These are phyloP conservation scores for Oncorhynchus nerka DNA, from an alignment of 2,113 vertebrate species.

Conservation along the genomic window DNA sequence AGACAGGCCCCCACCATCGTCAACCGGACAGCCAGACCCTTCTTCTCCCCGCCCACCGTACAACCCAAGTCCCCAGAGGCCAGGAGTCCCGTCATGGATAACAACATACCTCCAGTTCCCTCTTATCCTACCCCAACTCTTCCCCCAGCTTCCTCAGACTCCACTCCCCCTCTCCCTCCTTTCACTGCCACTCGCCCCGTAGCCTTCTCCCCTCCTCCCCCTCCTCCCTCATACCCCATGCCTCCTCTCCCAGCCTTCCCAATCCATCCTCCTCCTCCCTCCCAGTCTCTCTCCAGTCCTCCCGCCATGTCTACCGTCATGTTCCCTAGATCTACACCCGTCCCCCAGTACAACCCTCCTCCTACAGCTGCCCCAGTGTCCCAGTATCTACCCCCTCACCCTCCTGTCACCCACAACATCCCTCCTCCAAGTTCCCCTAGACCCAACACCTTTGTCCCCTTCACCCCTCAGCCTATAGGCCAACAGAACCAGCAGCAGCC, in stretches of 20 bases:
- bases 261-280: constrained; percentile 56
- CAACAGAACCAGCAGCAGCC: constrained; percentile 39
- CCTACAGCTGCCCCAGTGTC: constrained; percentile 49
- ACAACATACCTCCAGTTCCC: constrained; percentile 73
- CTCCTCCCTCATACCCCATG: constrained; percentile 43
- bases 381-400: constrained; percentile 67
- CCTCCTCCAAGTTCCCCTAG: constrained; percentile 65
- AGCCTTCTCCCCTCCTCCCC: constrained; percentile 38
- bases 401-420: constrained; percentile 76
- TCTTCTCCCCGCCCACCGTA: constrained; percentile 75
- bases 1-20: constrained; percentile 75
- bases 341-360: constrained; percentile 65
- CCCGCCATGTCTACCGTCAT: constrained; percentile 66
- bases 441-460: constrained; percentile 60
- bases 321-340: constrained; percentile 13
- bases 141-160: constrained; percentile 53
- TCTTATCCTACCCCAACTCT: constrained; percentile 74
- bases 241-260: constrained; percentile 61
- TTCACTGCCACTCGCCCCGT: neutral
- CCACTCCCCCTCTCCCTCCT: constrained; percentile 48
- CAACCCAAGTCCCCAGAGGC: constrained; percentile 37
- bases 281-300: constrained; percentile 72
- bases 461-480: constrained; percentile 32
- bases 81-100: constrained; percentile 35
- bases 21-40: constrained; percentile 91